phyloP scores from a whole-genome alignment of 2,113 vertebrate species.

The Anguilla japonica region DNA sequence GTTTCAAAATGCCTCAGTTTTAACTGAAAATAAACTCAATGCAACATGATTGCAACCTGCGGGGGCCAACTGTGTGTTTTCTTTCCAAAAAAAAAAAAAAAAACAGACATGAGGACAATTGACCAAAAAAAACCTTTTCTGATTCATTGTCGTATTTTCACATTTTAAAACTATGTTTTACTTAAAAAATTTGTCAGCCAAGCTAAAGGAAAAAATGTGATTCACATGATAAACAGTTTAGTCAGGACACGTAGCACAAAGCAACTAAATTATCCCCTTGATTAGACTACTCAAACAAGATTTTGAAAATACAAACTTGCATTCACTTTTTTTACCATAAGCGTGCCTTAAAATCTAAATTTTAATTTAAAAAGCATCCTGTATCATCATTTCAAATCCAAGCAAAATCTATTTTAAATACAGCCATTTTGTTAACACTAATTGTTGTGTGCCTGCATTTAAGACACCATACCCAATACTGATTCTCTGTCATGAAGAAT shows the following conservation, averaged over 20 bases:
- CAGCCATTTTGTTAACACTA: background rate
- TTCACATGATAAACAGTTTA: no score
- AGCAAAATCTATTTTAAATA: background rate
- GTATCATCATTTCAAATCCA: background rate
- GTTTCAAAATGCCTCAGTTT: background rate
- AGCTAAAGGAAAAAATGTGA: no score
- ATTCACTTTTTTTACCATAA: background rate
- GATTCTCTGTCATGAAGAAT: background rate
- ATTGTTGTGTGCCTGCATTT: background rate
- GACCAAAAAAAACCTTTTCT: background rate
- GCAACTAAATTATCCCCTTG: no score
- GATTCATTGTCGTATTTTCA: background rate
- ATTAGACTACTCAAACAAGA: background rate
- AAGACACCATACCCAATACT: background rate
- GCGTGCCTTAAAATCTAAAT: background rate
- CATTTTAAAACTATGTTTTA: background rate
- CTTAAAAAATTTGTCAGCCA: no score
- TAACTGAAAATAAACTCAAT: slow-evolving; percentile 5
- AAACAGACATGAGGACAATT: background rate
- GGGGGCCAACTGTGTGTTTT: background rate
- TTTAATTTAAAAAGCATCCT: background rate
- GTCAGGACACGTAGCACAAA: background rate
- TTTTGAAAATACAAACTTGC: background rate
- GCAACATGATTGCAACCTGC: background rate
- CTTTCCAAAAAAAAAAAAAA: background rate